Conservation (phyloP, 2,888 invertebrate species). For the Drosophila mercatorum region DNA sequence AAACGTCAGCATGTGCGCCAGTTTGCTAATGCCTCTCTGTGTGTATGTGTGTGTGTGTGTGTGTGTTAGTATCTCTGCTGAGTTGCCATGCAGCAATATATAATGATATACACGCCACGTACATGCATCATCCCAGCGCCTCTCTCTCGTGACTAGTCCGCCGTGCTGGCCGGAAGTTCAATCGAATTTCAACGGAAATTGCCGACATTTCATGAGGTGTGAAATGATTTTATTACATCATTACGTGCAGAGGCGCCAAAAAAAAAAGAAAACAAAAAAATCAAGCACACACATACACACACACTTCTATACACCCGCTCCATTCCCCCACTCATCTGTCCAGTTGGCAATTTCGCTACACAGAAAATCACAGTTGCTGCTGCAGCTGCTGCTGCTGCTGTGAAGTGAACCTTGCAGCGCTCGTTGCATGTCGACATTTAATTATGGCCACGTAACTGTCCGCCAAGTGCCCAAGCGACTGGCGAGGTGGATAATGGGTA, state of each 20-base stretch:
- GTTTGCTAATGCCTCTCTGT: constrained; percentile 5
- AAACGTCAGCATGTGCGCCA: constrained; percentile 71
- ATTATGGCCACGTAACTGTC: constrained; percentile 74
- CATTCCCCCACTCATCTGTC: neutral
- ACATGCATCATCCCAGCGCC: constrained; percentile 68
- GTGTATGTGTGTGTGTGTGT: constrained; percentile 21
- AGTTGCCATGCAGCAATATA: constrained; percentile 49
- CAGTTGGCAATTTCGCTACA: constrained; percentile 3
- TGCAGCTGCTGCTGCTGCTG: constrained; percentile 23
- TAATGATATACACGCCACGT: constrained; percentile 79
- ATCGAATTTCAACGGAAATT: constrained; percentile 82
- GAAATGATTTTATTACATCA: constrained; percentile 83
- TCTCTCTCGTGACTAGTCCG: constrained; percentile 64
- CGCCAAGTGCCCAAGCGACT: constrained; percentile 30
- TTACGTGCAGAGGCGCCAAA: constrained; percentile 74
- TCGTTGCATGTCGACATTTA: constrained; percentile 80
- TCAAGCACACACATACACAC: neutral
- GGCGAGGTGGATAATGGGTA: neutral
- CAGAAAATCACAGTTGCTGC: constrained; percentile 38
- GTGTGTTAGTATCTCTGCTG: constrained; percentile 12
- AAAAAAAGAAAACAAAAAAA: constrained; percentile 7
- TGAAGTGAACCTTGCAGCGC: constrained; percentile 47
- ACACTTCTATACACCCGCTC: neutral
- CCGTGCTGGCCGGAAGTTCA: constrained; percentile 68
- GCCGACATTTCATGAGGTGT: constrained; percentile 83